Evolutionary conservation across 2,888 invertebrate genomes (phyloP), one percentile per base, ranked within the genome.

Genomic region (Cephus sareptanus): DNA sequence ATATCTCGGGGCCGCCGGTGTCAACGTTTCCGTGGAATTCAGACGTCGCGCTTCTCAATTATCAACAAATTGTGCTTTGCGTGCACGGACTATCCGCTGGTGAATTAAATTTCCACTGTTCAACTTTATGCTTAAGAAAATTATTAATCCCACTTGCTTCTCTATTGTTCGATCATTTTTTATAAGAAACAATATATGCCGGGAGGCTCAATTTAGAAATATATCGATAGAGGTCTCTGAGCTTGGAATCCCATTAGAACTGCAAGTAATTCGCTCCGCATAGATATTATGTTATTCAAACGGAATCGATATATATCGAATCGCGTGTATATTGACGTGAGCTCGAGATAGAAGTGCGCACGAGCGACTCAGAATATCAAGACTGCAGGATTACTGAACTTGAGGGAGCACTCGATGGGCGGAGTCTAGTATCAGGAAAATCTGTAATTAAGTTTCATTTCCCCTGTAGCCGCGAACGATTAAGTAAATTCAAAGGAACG

Each of bases 381-480:
- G 9, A 56, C 23, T 56, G 23, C 9, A 56, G 56, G 9, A 56
- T 23, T 56, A 23, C 15, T 3, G 56, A 56, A 56, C 9, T 56
- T 56, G 56, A 56, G 23, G 56, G 56, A 56, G 23, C 56, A 56
- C 2, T 56, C 9, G 56, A 23, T 23, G 23, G 56, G 56, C 23
- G 56, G 56, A 23, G 56, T 2, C 6, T 31, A 30, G 84, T 85
- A 87, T 86, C 87, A 79, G 77, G 81, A 79, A 83, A 85, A 85
- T 88, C 87, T 81, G 86, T 84, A 87, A 88, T 88, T 86, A 88
- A 85, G 82, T 84, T 83, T 73, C 76, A 81, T 82, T 83, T 84
- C 80, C 79, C 79, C 35, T 74, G 79, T 73, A 75, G 37, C 69
- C 73, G 73, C 68, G 37, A 15, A 74, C 79, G 78, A 84, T 79